phyloP scores from a whole-genome alignment of 92 coral and sea anemone species.

The Siderastrea radians region DNA sequence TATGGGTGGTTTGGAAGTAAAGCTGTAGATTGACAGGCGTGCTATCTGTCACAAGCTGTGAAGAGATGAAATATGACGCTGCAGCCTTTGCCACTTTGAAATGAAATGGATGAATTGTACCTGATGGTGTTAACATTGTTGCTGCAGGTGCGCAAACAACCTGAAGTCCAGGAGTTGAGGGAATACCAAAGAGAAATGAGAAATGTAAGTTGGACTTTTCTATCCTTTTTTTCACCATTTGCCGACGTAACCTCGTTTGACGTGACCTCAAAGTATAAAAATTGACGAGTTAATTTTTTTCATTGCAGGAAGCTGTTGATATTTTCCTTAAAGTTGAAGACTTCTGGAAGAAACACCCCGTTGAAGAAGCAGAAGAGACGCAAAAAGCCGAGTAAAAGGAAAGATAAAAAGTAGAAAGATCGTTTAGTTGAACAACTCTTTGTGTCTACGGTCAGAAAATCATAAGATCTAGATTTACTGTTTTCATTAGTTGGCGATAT shows the following conservation, averaged over 20 bases:
- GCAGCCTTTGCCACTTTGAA: background rate
- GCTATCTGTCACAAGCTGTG: too few species aligned
- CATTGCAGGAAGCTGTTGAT: conserved; percentile 88
- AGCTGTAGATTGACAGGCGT: too few species aligned
- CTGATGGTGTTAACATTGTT: background rate
- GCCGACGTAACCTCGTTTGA: too few species aligned
- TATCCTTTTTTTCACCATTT: too few species aligned
- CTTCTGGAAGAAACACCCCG: conserved; percentile 95
- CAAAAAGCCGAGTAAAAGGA: background rate
- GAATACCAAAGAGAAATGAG: conserved; percentile 97
- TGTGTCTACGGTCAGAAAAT: too few species aligned
- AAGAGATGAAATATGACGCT: background rate
- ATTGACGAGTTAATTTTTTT: too few species aligned
- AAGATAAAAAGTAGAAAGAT: background rate
- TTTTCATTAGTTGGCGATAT: too few species aligned
- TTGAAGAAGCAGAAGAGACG: conserved; percentile 69
- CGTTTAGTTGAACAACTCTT: too few species aligned
- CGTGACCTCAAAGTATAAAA: too few species aligned
- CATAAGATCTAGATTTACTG: too few species aligned
- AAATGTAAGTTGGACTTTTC: conserved; percentile 67
- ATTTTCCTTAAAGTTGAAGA: conserved; percentile 95
- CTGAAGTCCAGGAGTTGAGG: conserved; percentile 95
- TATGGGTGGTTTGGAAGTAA: too few species aligned
- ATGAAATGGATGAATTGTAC: background rate
- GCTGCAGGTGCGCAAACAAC: conserved; percentile 82